Evolutionary conservation across 2,888 invertebrate genomes (phyloP).

Genomic region (Blastobasis adustella): DNA sequence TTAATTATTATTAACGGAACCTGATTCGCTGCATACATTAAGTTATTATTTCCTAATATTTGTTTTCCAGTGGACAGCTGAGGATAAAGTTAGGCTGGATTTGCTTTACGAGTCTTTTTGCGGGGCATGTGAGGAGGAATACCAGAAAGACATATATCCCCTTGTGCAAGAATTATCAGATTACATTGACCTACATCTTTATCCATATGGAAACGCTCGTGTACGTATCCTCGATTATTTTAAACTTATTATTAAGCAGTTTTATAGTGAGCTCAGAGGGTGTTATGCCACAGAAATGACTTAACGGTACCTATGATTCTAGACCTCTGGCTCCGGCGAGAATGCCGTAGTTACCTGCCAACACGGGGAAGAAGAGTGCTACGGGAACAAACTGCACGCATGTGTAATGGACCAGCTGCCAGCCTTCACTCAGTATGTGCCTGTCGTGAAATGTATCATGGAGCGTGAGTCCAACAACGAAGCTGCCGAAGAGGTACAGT

Average conservation of each 20-base stretch:
- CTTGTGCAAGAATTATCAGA: constrained; percentile 14
- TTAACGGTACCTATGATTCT: too few species aligned
- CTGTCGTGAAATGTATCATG: constrained; percentile 81
- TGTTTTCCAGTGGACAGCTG: not conserved
- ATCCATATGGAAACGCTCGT: constrained; percentile 85
- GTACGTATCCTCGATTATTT: constrained; percentile 43
- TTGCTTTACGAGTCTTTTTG: constrained; percentile 84
- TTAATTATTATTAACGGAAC: too few species aligned
- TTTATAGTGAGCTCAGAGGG: too few species aligned
- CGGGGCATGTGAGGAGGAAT: constrained; percentile 79
- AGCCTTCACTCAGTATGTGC: not conserved
- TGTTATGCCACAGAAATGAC: too few species aligned
- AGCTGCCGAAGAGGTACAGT: constrained; percentile 12
- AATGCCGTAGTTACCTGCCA: not conserved
- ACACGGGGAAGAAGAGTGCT: constrained; percentile 11
- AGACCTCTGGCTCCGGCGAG: not conserved
- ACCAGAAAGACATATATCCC: constrained; percentile 11
- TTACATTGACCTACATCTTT: constrained; percentile 39
- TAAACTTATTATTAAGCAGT: too few species aligned
- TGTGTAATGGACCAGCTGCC: constrained; percentile 7
- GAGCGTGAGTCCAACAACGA: constrained; percentile 11
- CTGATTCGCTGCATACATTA: too few species aligned
- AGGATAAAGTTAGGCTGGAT: constrained; percentile 12
- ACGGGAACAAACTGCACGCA: constrained; percentile 12
- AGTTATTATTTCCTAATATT: too few species aligned